Evolutionary conservation across 2,888 invertebrate species (phyloP), one percentile per base, ranked within the genome.

Genomic region (Xanthorhoe designata): DNA sequence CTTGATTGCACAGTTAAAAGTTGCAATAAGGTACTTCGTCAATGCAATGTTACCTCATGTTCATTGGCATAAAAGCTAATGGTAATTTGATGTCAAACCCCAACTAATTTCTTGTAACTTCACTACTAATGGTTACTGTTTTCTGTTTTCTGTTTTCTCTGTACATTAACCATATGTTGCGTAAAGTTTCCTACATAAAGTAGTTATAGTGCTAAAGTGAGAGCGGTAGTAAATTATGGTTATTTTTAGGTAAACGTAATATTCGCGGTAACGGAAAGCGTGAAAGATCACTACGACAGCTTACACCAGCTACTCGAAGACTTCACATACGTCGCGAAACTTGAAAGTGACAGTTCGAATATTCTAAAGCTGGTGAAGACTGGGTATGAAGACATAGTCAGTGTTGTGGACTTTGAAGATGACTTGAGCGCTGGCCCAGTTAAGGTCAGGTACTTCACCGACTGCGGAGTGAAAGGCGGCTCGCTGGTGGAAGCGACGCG

Each of bases 311-410:
- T 97, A 19, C 94, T 98, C 71, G 95, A 94, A 64, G 95, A 95
- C 75, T 95, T 96, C 69, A 96, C 97, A 0, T 96, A 96, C 75
- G 96, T 97, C 0, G 98, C 97, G 4, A 95, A 95, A 68, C 86
- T 98, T 32, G 96, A 96, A 72, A 95, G 95, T 47, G 96, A 98
- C 90, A 98, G 98, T 38, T 96, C 96, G 0, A 98, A 98, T 84
- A 97, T 99, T 64, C 94, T 98, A 60, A 95, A 97, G 69, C 94
- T 98, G 58, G 96, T 99, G 53, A 95, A 96, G 77, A 95, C 95
- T 71, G 97, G 98, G 74, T 98, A 98, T 80, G 95, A 96, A 90
- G 95, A 96, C 75, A 96, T 97, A 71, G 95, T 96, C 88, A 89
- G 96, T 94, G 71, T 95, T 88, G 84, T 95, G 0, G 83, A 89